A percentile compares a stretch with the other conserved stretches of the same genome.
Evolutionary conservation across 1,140 invertebrate genomes (phyloP).

Genomic region (Temnothorax nylanderi): DNA sequence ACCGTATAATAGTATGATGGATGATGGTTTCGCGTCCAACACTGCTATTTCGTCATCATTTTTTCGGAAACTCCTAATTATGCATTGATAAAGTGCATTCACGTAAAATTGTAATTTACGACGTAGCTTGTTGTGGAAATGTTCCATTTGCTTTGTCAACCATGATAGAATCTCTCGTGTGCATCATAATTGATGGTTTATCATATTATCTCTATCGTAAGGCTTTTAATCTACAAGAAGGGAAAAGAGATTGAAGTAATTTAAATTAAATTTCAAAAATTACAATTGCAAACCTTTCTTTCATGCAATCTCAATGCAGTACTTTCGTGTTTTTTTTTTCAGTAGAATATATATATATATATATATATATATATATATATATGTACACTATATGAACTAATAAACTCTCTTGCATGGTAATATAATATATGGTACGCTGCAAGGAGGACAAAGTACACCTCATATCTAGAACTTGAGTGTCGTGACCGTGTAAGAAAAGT

Average conservation of each 20-base stretch:
- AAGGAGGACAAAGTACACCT: background rate
- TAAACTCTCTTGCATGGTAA: constrained; percentile 12
- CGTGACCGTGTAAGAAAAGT: constrained; percentile 22
- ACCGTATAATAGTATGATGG: background rate
- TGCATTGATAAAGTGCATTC: constrained; percentile 20
- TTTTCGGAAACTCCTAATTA: constrained; percentile 27
- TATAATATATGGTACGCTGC: background rate
- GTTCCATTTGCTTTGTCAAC: constrained; percentile 1
- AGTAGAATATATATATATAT: background rate
- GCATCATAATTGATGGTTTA: constrained; percentile 16
- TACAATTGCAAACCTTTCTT: background rate
- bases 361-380: background rate
- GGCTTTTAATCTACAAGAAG: background rate
- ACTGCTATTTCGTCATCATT: background rate
- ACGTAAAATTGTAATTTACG: constrained; percentile 38
- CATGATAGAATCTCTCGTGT: background rate
- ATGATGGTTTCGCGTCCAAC: background rate
- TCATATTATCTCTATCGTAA: background rate
- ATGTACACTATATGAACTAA: background rate
- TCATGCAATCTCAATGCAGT: background rate
- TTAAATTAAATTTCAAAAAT: background rate
- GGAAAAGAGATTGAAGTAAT: background rate
- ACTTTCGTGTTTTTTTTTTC: background rate
- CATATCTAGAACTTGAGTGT: background rate
- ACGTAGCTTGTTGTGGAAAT: background rate